Percentiles rank a stretch among this genome's conserved stretches.
phyloP scores from a whole-genome alignment of 2,888 invertebrate genomes.

The Gnatocerus cornutus region DNA sequence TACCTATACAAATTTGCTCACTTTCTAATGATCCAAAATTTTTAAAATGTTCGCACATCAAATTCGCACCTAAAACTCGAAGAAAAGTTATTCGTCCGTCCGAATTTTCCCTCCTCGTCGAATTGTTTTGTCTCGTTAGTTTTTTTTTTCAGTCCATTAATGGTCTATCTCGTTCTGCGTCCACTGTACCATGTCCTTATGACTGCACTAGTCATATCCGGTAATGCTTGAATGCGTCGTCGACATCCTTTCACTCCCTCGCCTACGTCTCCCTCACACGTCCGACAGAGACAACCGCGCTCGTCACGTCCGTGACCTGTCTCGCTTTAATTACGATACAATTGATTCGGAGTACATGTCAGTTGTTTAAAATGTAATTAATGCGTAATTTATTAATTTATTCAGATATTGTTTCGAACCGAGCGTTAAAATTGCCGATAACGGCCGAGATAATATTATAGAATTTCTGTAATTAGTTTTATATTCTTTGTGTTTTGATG shows the following conservation, averaged over 20 bases:
- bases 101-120: too few relatives aligned
- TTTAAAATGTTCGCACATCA: too few relatives aligned
- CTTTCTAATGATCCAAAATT: too few relatives aligned
- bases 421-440: conserved; percentile 71
- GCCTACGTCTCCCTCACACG: conserved; percentile 28
- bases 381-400: conserved; percentile 73
- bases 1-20: too few relatives aligned
- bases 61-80: too few relatives aligned
- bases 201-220: conserved; percentile 69
- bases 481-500: conserved; percentile 52
- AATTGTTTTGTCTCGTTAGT: conserved; percentile 30
- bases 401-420: conserved; percentile 71
- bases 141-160: conserved; percentile 60
- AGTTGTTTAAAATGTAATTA: conserved; percentile 71
- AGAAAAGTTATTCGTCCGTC: too few relatives aligned
- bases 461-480: conserved; percentile 63
- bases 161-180: conserved; percentile 62
- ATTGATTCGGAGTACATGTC: conserved; percentile 71
- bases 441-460: conserved; percentile 69
- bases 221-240: conserved; percentile 66
- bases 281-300: conserved; percentile 48
- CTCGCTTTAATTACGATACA: conserved; percentile 68
- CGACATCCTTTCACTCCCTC: conserved; percentile 52
- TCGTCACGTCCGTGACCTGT: conserved; percentile 54
- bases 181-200: conserved; percentile 66